Evolutionary conservation across 2,797 vertebrate genomes (phyloP).

Genomic region (Clarias platycephalus): DNA sequence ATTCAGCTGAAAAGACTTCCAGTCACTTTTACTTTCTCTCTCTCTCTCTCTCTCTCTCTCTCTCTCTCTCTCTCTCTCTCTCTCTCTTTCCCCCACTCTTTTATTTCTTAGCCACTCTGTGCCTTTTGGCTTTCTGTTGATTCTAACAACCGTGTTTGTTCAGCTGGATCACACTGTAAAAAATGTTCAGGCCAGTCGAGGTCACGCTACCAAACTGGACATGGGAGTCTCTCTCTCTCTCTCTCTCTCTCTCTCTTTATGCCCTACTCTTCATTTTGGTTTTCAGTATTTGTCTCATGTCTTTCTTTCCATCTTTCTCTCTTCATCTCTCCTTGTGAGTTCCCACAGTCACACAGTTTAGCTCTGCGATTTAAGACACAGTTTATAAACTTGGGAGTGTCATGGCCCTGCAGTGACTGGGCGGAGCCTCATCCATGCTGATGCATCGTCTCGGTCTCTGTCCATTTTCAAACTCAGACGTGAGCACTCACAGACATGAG

Average conservation of each 20-base stretch:
- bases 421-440: background rate
- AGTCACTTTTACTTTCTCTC: background rate
- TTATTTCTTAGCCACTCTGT: slow-evolving; percentile 19
- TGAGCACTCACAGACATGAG: background rate
- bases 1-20: background rate
- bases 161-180: slow-evolving; percentile 53
- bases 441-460: background rate
- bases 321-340: background rate
- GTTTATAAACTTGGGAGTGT: background rate
- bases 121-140: slow-evolving; percentile 25
- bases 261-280: no score
- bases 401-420: background rate
- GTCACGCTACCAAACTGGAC: slow-evolving; percentile 16
- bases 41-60: background rate
- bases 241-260: background rate
- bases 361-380: background rate
- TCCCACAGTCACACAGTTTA: background rate
- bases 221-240: background rate
- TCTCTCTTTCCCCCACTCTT: background rate
- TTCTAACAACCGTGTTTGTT: slow-evolving; percentile 53
- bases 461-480: background rate
- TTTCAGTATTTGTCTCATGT: background rate
- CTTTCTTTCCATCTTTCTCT: background rate
- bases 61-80: background rate
- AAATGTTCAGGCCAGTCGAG: slow-evolving; percentile 34